Conservation (phyloP, 1,140 invertebrate genomes). For the Meteorus sp. region DNA sequence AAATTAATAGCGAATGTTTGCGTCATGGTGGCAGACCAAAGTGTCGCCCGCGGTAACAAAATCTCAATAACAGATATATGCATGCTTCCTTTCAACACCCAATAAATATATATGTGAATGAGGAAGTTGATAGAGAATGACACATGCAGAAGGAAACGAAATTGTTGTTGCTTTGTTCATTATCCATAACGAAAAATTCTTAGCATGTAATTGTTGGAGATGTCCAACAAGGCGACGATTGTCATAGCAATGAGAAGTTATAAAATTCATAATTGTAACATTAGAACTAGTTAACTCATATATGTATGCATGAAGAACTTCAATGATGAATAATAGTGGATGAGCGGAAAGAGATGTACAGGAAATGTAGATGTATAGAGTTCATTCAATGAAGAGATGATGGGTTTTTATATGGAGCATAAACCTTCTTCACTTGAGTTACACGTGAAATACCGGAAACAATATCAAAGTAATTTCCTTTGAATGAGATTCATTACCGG, state of each 20-base stretch:
- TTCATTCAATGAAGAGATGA: background rate
- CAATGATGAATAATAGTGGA: too few species aligned
- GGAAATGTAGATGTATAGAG: background rate
- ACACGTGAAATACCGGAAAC: constrained; percentile 24
- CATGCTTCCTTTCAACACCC: background rate
- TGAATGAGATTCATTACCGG: constrained; percentile 27
- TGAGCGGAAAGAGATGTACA: too few species aligned
- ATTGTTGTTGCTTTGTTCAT: too few species aligned
- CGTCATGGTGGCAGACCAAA: background rate
- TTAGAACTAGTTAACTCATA: too few species aligned
- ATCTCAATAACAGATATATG: constrained; percentile 8
- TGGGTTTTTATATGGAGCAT: constrained; percentile 6
- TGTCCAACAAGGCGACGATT: too few species aligned
- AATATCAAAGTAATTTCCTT: constrained; percentile 27
- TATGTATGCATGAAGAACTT: too few species aligned
- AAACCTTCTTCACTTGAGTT: constrained; percentile 14
- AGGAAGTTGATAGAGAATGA: too few species aligned
- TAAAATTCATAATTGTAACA: too few species aligned
- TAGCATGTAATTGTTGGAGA: too few species aligned
- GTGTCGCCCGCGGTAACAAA: background rate
- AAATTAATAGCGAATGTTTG: background rate
- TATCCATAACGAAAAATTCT: too few species aligned
- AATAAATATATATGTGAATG: background rate
- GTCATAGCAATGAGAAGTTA: too few species aligned
- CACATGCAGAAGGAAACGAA: too few species aligned